Base-by-base conservation (phyloP, 2,797 vertebrate species). In the Leptoclinus maculatus region DNA sequence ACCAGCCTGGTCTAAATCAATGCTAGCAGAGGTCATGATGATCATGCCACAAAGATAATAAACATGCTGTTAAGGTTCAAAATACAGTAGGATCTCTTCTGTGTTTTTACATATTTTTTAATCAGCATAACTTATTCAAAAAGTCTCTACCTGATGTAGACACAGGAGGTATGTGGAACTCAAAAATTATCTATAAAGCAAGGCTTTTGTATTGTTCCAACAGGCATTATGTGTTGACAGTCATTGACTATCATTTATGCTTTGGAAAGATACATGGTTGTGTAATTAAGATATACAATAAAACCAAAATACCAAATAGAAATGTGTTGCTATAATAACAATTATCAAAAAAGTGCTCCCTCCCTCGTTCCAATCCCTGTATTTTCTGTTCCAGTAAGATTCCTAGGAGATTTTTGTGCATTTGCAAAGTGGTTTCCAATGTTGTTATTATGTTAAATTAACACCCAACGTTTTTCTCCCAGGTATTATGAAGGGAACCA, bases 241-340 rank as follows among this genome's bases (percentile, higher is more conserved):
- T 83, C 83, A 82, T 68, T 80, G 71, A 79, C 78, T 79, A 78
- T 65, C 47, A 83, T 65, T 36, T 76, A 85, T 87, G 84, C 91
- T 95, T 93, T 93, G 90, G 92, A 93, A 84, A 79, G 68, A 86
- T 80, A 92, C 69, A 88, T 53, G 82, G 59, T 75, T 39, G 45
- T 54, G 45, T 80, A 67, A 64, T 72, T 71, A 74, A 76, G 49
- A 71, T 72, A 75, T 16, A 67, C 32, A 47, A 34, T 38, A 56
- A 74, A 82, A 79, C 2, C 32, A 70, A 77, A 77, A 83, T 76
- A 80, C 47, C 80, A 78, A 87, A 74, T 36, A 69, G 59, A 71
- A 69, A 80, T 39, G 57, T 83, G 66, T 58, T 63, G 38, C 45
- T 76, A 76, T 64, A 80, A 39, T 67, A 29, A 68, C 9, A n/a